Percentiles rank a stretch among this genome's conserved stretches.
phyloP scores from a whole-genome alignment of 2,888 invertebrate genomes.

The Embidobia sp. region DNA sequence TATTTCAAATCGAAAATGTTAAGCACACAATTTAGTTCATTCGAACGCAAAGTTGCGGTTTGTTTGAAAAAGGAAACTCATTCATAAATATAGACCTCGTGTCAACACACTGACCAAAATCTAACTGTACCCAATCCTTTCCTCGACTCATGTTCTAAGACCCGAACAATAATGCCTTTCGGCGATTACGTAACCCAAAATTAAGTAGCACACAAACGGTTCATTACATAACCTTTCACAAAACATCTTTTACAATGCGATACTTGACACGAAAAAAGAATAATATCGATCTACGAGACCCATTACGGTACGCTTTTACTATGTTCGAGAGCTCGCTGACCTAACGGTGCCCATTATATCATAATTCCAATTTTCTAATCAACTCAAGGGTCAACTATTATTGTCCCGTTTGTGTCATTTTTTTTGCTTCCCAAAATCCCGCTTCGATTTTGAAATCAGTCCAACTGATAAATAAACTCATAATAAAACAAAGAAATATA shows the following conservation, averaged over 20 bases:
- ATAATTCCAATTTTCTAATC: constrained; percentile 36
- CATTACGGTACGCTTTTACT: constrained; percentile 19
- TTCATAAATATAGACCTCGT: constrained; percentile 18
- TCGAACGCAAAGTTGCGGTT: not conserved
- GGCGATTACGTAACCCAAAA: constrained; percentile 46
- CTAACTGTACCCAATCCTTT: constrained; percentile 49
- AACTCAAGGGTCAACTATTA: too few relatives aligned
- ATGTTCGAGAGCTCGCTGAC: not conserved
- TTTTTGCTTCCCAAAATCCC: too few relatives aligned
- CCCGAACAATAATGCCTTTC: constrained; percentile 35
- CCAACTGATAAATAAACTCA: too few relatives aligned
- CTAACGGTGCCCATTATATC: constrained; percentile 43
- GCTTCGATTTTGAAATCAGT: too few relatives aligned
- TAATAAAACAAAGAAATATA: too few relatives aligned
- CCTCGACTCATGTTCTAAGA: constrained; percentile 18
- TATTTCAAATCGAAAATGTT: too few relatives aligned
- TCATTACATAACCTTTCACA: constrained; percentile 45
- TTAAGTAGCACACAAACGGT: constrained; percentile 56
- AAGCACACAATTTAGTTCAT: too few relatives aligned
- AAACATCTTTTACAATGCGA: constrained; percentile 33
- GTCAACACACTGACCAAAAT: constrained; percentile 23
- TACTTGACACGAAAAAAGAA: constrained; percentile 30
- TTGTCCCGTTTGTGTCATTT: too few relatives aligned
- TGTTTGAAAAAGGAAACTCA: not conserved
- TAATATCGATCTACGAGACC: constrained; percentile 13